Evolutionary conservation across 2,113 vertebrate species (phyloP).

Genomic region (Syrrhaptes paradoxus): DNA sequence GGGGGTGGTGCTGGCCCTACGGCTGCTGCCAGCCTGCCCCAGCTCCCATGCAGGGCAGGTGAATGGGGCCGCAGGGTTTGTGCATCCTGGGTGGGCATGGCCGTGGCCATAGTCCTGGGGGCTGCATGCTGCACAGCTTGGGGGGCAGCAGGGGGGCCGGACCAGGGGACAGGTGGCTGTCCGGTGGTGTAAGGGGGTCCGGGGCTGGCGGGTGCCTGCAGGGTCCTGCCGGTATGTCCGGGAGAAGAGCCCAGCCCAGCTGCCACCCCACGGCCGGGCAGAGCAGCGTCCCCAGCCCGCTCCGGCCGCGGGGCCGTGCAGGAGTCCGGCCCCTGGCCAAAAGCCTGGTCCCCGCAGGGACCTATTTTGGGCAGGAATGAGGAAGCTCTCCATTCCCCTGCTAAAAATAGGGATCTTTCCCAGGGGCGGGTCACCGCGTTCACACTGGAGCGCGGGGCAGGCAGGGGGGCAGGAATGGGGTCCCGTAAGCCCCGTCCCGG

Average conservation of each 20-base stretch:
- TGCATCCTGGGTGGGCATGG: fast-evolving
- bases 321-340: not conserved
- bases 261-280: not conserved
- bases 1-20: not conserved
- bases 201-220: not conserved
- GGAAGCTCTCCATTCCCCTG: constrained; percentile 18
- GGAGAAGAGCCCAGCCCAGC: not conserved
- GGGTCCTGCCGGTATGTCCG: not conserved
- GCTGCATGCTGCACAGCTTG: fast-evolving
- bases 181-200: fast-evolving
- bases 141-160: not conserved
- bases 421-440: not conserved
- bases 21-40: not conserved
- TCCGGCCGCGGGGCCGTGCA: not conserved
- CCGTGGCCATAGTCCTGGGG: fast-evolving
- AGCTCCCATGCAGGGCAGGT: not conserved
- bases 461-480: not conserved
- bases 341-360: not conserved
- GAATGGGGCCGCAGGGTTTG: not conserved
- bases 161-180: not conserved
- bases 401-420: constrained; percentile 61
- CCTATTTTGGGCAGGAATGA: constrained; percentile 55
- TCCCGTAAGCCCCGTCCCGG: not conserved
- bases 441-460: not conserved
- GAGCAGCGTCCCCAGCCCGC: not conserved